These are phyloP conservation scores for Myanophis thanlyinensis DNA, from an alignment of 2,113 vertebrate genomes.

Conservation along the genomic window DNA sequence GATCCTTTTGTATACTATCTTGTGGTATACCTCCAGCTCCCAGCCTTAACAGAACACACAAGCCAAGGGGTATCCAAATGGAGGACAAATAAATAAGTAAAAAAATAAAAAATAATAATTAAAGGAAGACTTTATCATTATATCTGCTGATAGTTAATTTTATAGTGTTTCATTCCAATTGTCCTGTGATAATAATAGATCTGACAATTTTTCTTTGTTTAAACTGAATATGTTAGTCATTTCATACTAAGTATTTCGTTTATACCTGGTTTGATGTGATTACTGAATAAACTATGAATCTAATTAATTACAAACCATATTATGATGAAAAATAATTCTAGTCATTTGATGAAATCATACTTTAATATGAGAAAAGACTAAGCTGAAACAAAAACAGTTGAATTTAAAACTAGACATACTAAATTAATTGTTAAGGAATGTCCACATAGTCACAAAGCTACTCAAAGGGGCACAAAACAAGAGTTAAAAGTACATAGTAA, in stretches of 20 bases:
- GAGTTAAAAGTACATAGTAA: neutral
- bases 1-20: neutral
- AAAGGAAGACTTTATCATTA: neutral
- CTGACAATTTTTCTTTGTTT: conserved; percentile 12
- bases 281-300: conserved; percentile 2
- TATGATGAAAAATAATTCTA: neutral
- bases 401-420: neutral
- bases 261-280: neutral
- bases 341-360: neutral
- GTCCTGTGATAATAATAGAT: neutral
- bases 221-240: conserved; percentile 13
- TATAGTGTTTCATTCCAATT: neutral
- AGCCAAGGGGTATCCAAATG: neutral
- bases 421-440: neutral
- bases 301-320: neutral
- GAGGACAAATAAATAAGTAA: neutral
- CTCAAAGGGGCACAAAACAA: neutral
- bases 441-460: neutral
- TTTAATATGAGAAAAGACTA: neutral
- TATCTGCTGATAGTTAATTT: neutral
- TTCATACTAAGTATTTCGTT: neutral
- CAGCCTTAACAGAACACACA: neutral
- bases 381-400: neutral
- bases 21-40: neutral
- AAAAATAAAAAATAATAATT: neutral